Conservation (phyloP, 2,888 invertebrate species). For the Oscheius sp. region DNA sequence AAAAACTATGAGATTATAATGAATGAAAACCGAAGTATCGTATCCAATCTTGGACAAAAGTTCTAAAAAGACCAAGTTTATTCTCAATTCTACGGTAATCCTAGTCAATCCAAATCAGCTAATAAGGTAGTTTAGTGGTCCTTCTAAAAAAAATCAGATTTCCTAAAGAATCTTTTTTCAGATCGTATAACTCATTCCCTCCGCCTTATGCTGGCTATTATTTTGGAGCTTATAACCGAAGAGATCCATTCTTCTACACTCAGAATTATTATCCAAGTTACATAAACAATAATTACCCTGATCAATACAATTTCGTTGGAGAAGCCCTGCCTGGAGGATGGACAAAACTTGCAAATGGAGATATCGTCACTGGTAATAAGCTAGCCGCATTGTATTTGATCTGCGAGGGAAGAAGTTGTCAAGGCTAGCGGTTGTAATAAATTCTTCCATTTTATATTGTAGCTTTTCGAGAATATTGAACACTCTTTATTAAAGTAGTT, state of each 20-base stretch:
- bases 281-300: background rate
- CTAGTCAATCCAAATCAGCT: too few relatives aligned
- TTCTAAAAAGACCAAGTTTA: background rate
- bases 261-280: background rate
- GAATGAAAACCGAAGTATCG: too few relatives aligned
- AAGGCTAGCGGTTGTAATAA: background rate
- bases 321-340: background rate
- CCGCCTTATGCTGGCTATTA: background rate
- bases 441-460: too few relatives aligned
- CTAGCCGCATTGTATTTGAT: background rate
- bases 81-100: background rate
- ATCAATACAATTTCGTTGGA: background rate
- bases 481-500: too few relatives aligned
- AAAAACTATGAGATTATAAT: too few relatives aligned
- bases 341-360: background rate
- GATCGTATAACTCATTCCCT: background rate
- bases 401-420: slow-evolving; percentile 2
- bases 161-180: background rate
- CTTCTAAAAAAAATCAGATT: background rate
- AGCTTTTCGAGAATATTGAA: too few relatives aligned
- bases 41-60: too few relatives aligned
- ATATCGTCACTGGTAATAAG: background rate
- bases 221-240: background rate
- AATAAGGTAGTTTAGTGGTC: too few relatives aligned
- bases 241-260: background rate